Conservation (phyloP, 2,888 invertebrate species). For the Ectemnius cavifrons region DNA sequence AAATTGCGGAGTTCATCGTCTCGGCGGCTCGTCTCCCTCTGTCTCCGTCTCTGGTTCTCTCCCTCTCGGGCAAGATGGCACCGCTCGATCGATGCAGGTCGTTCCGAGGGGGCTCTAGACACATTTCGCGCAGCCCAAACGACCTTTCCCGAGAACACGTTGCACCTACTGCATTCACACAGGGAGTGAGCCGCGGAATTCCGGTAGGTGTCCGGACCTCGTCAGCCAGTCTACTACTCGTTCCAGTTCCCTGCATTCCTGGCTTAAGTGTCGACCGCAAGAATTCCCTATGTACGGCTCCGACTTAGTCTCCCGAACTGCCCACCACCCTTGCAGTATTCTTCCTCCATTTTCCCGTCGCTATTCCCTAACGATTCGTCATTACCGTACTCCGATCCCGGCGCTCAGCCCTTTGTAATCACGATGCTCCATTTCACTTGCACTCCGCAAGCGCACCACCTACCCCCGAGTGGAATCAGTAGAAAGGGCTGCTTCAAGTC, state of each 20-base stretch:
- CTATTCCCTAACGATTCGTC: constrained; percentile 17
- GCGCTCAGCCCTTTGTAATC: neutral
- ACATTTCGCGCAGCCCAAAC: constrained; percentile 23
- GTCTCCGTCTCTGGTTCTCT: neutral
- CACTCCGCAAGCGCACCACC: neutral
- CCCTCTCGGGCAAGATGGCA: constrained; percentile 37
- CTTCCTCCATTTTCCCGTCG: constrained; percentile 1
- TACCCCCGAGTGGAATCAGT: too few relatives aligned
- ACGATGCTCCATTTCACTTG: neutral
- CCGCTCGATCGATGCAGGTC: constrained; percentile 36
- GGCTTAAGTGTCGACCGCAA: constrained; percentile 40
- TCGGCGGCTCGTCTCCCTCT: constrained; percentile 10
- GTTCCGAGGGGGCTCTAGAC: constrained; percentile 27
- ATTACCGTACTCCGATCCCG: constrained; percentile 9
- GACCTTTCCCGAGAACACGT: constrained; percentile 33
- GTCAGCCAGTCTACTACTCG: constrained; percentile 41
- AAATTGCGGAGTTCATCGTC: constrained; percentile 49
- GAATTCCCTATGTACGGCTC: constrained; percentile 21
- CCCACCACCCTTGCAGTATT: constrained; percentile 1
- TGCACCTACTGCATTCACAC: constrained; percentile 41
- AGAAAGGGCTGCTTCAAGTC: neutral
- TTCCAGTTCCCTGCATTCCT: constrained; percentile 45
- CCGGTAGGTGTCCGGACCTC: constrained; percentile 39
- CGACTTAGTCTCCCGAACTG: neutral
- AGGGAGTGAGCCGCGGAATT: constrained; percentile 38